Percentiles rank a stretch among this genome's conserved stretches.
Evolutionary conservation across 2,113 vertebrate species (phyloP).

Genomic region (Eudyptes chrysolophus): DNA sequence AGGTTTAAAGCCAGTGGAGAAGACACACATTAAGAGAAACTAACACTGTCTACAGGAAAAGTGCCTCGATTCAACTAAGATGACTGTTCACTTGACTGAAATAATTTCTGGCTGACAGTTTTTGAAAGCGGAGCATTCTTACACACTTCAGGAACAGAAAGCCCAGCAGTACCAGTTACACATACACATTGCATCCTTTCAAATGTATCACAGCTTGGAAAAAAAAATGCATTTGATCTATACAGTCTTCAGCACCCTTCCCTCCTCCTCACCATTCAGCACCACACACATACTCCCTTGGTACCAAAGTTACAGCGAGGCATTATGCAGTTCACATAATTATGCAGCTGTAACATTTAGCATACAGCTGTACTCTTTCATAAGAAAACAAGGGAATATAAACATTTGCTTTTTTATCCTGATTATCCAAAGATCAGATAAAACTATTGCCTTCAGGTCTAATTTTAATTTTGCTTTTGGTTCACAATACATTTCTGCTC

Average conservation of each 20-base stretch:
- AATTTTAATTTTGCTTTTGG: background rate
- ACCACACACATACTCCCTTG: background rate
- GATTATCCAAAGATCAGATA: background rate
- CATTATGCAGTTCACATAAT: conserved; percentile 55
- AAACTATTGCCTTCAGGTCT: background rate
- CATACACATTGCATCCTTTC: conserved; percentile 46
- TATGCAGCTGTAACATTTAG: conserved; percentile 29
- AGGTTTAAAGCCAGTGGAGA: background rate
- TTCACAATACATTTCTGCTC: background rate
- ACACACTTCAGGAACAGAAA: background rate
- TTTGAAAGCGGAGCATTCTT: background rate
- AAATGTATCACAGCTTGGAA: background rate
- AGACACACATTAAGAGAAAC: background rate
- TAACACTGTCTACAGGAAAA: background rate
- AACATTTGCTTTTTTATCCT: background rate
- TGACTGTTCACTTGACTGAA: background rate
- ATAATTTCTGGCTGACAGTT: background rate
- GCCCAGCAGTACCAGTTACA: conserved; percentile 66
- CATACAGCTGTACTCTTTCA: conserved; percentile 46
- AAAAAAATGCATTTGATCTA: background rate
- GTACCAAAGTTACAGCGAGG: conserved; percentile 33
- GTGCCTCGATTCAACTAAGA: background rate
- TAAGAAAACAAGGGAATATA: background rate
- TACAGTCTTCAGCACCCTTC: background rate
- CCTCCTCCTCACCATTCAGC: background rate